Evolutionary conservation across 2,888 invertebrate genomes (phyloP).

Genomic region (Drosophila gaucha): DNA sequence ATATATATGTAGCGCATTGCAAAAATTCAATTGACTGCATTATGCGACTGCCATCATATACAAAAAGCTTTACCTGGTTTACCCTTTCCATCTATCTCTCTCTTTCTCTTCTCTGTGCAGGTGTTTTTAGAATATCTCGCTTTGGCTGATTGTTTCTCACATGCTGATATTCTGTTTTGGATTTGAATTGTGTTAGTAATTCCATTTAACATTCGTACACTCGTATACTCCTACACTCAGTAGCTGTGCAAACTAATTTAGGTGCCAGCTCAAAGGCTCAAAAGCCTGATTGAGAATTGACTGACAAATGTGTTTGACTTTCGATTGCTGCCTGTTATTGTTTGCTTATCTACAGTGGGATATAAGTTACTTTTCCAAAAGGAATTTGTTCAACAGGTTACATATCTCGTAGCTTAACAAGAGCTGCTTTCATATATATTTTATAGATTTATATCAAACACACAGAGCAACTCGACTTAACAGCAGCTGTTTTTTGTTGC

Average conservation of each 20-base stretch:
- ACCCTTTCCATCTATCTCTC: not conserved
- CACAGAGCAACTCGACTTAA: constrained; percentile 2
- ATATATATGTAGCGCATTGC: constrained; percentile 5
- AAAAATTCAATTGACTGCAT: constrained; percentile 73
- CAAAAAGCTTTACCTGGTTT: constrained; percentile 12
- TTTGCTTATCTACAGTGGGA: not conserved
- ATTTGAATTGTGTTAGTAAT: constrained; percentile 48
- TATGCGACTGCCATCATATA: constrained; percentile 36
- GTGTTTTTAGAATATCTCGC: constrained; percentile 38
- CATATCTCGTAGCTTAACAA: no score
- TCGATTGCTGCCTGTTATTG: constrained; percentile 24
- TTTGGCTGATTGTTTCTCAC: constrained; percentile 39
- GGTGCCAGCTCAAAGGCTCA: constrained; percentile 71
- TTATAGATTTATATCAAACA: no score
- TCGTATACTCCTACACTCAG: constrained; percentile 2
- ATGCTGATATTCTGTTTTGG: constrained; percentile 32
- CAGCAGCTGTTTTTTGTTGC: constrained; percentile 13
- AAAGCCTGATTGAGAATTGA: constrained; percentile 64
- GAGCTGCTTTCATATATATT: no score
- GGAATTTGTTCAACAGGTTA: not conserved
- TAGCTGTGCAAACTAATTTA: constrained; percentile 70
- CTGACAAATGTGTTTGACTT: constrained; percentile 70
- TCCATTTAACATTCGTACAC: constrained; percentile 22
- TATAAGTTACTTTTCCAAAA: not conserved
- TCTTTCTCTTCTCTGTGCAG: constrained; percentile 18